Evolutionary conservation across 2,113 vertebrate species (phyloP), one percentile per base, ranked within the genome.

Genomic region (Callithrix jacchus): DNA sequence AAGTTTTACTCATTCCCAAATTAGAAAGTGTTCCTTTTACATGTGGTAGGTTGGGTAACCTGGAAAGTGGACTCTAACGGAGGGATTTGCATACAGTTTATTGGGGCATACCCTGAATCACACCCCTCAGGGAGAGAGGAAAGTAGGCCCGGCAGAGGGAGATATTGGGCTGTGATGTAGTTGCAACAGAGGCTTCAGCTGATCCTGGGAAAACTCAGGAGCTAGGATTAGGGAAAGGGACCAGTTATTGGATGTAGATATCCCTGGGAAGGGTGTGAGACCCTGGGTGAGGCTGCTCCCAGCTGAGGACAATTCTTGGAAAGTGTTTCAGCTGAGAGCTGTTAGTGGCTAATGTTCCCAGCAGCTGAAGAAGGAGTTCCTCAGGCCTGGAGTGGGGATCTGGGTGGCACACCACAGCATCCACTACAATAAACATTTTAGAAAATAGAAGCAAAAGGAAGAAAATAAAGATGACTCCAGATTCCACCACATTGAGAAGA

Each of bases 1-100:
- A 95, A 95, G 84, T 74, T 94, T 83, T 89, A 42, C 18, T 91
- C 32, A 30, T 87, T 73, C 30, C 21, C 6, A 12, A 68, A 21
- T 68, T 74, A 97, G 68, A 73, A 88, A 74, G 82, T 89, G 76
- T 95, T 93, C 66, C 42, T 93, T 81, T 83, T 3, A 1, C 37
- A 76, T 49, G 84, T 91, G n/a, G 16, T 16, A 76, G 35, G 23
- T 42, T 61, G 49, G n/a, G 21, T 93, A 47, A 20, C 42, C 30
- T 52, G 14, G 76, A 54, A 64, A 32, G n/a, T 27, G 16, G 25
- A 16, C 21, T 52, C 18, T 42, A 16, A 70, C 18, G 32, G 12
- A 70, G 40, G 3, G 10, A 47, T 49, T 32, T 42, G 4, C 6
- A 6, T 56, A 10, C 35, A 86, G 9, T 49, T 23, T 64, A 30